Base-by-base conservation (phyloP, 2,797 vertebrate genomes). In the Staurois parvus region DNA sequence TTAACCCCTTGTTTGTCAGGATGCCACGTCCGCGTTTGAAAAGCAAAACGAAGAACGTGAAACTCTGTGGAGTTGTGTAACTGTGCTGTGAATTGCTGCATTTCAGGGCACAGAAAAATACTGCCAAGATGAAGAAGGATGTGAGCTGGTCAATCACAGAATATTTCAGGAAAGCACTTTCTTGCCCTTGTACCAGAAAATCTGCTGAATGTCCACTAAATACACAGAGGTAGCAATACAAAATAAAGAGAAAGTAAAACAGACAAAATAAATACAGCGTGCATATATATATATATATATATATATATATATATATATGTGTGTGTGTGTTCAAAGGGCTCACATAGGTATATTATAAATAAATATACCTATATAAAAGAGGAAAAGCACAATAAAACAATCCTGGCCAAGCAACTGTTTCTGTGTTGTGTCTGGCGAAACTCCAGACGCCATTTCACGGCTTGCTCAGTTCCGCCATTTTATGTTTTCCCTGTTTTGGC, bases 381-480 rank as follows among this genome's bases (percentile, higher is more conserved):
- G 52, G 52, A 59, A 59, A 59, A 59, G 52, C 52, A 59, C 52
- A 8, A 24, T 59, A 24, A 12, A 59, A 59, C 8, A 24, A 9
- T 59, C 52, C 52, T 24, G 52, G 52, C 26, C 26, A 29, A 3
- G 64, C 29, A 48, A 45, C 56, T 15, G 19, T 56, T 66, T 45
- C 42, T 30, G 30, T 45, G 26, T 40, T 10, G 42, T 68, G 37
- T 42, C 19, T 79, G 40, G 37, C 42, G 34, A 30, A 17, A 67
- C 26, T 79, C 76, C 77, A 68, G 77, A 48, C 64, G 64, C 64
- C 64, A 79, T 79, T 79, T 79, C n/a, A 79, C 21, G 26, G 64
- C 64, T 68, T 52, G 21, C 26, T 68, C 19, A 21, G 28, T 45
- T 67, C 77, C 77, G 40, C 40, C 77, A 79, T 72, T 72, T 72